These are phyloP conservation scores for Steatornis caripensis DNA, from an alignment of 2,113 vertebrate species.

Conservation along the genomic window DNA sequence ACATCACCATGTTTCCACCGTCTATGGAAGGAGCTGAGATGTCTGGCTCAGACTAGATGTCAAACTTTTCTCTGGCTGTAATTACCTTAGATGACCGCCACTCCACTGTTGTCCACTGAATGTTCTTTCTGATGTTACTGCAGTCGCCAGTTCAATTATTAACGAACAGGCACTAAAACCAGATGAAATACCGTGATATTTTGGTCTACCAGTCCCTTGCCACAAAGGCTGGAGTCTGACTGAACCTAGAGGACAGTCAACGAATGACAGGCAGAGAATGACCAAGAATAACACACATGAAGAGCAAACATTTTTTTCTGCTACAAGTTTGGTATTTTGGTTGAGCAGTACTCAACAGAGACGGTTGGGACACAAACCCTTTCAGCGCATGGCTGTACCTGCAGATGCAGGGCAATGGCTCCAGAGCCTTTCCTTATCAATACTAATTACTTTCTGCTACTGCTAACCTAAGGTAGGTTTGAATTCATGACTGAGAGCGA, in stretches of 20 bases:
- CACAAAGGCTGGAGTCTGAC: neutral
- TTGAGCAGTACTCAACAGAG: neutral
- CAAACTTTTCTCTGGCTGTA: neutral
- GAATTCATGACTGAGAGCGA: neutral
- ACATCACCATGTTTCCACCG: neutral
- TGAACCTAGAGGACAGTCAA: neutral
- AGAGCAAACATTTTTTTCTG: neutral
- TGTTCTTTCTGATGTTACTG: neutral
- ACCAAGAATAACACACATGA: neutral
- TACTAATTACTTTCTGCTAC: neutral
- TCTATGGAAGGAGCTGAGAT: neutral
- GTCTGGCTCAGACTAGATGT: neutral
- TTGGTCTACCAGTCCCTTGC: no score
- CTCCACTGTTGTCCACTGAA: neutral
- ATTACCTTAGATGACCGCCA: neutral
- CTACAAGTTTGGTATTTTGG: neutral
- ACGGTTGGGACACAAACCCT: neutral
- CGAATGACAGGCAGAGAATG: neutral
- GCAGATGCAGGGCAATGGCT: neutral
- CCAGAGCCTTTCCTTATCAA: neutral
- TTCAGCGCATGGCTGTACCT: neutral
- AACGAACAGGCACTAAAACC: neutral
- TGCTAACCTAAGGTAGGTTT: neutral
- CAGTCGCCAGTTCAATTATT: neutral
- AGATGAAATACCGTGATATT: neutral